Evolutionary conservation across 2,113 vertebrate genomes (phyloP), one percentile per base, ranked within the genome.

Genomic region (Cyanistes caeruleus): DNA sequence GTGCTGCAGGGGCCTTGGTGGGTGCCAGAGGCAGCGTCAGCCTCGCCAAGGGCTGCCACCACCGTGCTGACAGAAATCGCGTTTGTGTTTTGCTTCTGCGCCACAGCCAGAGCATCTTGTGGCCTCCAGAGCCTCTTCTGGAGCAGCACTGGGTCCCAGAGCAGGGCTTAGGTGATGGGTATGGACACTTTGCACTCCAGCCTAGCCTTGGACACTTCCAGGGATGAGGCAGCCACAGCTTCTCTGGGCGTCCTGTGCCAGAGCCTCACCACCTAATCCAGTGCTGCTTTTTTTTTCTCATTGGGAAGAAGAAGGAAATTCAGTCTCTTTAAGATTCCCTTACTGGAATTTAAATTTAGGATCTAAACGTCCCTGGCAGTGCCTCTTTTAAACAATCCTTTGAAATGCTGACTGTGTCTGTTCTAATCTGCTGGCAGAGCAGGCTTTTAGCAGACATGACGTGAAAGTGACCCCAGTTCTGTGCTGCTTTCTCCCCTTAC

Each of bases 401-500:
- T 51, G 27, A 87, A 89, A 76, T 19, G 63, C 89, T 96, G 90
- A 76, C 58, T 39, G 75, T 0, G 1, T 59, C 82, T 88, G 69
- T 69, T 92, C 48, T n/a, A 31, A 73, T 37, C 52, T 90, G 90
- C 87, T 60, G 78, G 93, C 74, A 84, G 93, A 74, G 20, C 25
- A 48, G 81, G 78, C 92, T 93, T 79, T 89, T 85, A 48, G n/a
- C 87, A 82, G 90, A 28, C 33, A 0, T 1, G 72, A 68, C 2
- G 75, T 55, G 85, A 88, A 70, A 70, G 81, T 78, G 95, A 87
- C 85, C 84, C 60, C 59, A 5, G 37, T 11, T 80, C 53, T 25
- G 70, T 18, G 74, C 79, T 90, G 87, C 93, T 74, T 65, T 94
- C 84, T 88, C 48, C 75, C 55, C 78, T 96, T 23, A 85, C 93